phyloP scores from a whole-genome alignment of 2,113 vertebrate species.

The Sakesphorus luctuosus region DNA sequence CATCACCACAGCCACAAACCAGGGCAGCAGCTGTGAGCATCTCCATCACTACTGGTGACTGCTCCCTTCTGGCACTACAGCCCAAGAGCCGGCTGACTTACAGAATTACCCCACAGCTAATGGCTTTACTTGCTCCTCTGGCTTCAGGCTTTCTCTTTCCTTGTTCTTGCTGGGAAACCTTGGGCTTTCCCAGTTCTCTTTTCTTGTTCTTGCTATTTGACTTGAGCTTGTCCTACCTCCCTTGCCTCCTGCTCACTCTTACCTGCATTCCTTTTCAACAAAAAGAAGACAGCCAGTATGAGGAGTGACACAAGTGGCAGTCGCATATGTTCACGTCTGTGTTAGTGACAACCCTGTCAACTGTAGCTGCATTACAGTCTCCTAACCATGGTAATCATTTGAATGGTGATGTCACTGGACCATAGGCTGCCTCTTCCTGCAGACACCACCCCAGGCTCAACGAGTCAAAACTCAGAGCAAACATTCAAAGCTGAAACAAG shows the following conservation, averaged over 20 bases:
- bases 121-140: neutral
- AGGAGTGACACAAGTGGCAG: neutral
- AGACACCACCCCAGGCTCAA: neutral
- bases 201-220: neutral
- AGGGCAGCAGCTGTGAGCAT: neutral
- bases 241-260: neutral
- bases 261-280: neutral
- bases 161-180: neutral
- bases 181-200: neutral
- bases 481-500: neutral
- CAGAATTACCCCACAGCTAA: neutral
- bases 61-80: neutral
- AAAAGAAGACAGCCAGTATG: neutral
- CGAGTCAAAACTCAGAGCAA: neutral
- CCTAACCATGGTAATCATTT: neutral
- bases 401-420: neutral
- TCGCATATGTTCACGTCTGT: fast-evolving
- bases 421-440: neutral
- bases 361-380: neutral
- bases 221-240: neutral
- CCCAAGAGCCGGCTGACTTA: neutral
- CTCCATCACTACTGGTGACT: neutral
- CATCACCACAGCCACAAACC: neutral
- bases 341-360: neutral
- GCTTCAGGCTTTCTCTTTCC: neutral